phyloP scores from a whole-genome alignment of 2,113 vertebrate genomes.

The Acanthochromis polyacanthus region DNA sequence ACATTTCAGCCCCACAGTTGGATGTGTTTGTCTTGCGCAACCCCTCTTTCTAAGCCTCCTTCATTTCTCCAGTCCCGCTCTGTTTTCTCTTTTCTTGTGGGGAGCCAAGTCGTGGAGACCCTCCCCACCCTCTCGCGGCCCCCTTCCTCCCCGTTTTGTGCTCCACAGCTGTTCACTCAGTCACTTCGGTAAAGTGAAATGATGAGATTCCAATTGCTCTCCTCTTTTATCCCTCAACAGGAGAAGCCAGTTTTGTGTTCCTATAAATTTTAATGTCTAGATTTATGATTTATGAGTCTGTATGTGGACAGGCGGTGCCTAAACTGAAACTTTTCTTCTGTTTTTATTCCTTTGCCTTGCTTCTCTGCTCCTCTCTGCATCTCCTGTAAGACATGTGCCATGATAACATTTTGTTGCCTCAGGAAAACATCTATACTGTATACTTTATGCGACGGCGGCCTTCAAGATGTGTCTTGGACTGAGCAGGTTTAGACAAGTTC shows the following conservation, averaged over 20 bases:
- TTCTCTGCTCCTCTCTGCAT: constrained; percentile 15
- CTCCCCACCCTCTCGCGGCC: background rate
- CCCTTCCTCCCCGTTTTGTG: constrained; percentile 18
- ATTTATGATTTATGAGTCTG: constrained; percentile 61
- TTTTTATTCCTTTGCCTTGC: background rate
- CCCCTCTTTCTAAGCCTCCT: constrained; percentile 54
- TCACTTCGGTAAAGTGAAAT: constrained; percentile 76
- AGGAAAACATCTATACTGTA: constrained; percentile 8
- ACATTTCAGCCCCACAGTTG: constrained; percentile 74
- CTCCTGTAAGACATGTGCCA: constrained; percentile 1
- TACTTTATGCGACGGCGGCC: constrained; percentile 24
- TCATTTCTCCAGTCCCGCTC: constrained; percentile 38
- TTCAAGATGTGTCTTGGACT: constrained; percentile 39
- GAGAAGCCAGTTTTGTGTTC: constrained; percentile 59
- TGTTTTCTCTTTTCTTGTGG: constrained; percentile 60
- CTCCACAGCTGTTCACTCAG: constrained; percentile 80
- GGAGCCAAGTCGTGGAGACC: constrained; percentile 48
- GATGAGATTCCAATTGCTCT: constrained; percentile 68
- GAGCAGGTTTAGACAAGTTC: constrained; percentile 61
- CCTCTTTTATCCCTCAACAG: constrained; percentile 56
- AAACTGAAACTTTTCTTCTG: constrained; percentile 11
- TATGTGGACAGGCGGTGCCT: constrained; percentile 17
- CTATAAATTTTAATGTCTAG: constrained; percentile 63
- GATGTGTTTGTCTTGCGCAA: constrained; percentile 78
- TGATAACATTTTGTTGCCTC: constrained; percentile 36